A percentile compares a stretch with the other conserved stretches of the same genome.
These are phyloP conservation scores for Thaleichthys pacificus DNA, from an alignment of 2,797 vertebrate genomes.

Conservation along the genomic window DNA sequence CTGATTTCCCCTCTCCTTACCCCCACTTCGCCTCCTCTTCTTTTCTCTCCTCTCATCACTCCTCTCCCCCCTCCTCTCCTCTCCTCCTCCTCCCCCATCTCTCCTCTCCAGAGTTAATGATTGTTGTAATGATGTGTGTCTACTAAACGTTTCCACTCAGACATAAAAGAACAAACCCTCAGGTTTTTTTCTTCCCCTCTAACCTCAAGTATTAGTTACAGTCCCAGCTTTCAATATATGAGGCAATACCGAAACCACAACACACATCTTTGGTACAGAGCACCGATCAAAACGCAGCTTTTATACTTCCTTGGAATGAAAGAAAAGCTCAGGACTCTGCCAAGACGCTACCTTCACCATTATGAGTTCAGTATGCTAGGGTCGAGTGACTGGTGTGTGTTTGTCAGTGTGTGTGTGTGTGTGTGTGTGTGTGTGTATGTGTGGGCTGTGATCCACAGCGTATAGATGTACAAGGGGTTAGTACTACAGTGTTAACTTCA, in stretches of 20 bases:
- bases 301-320: slow-evolving; percentile 22
- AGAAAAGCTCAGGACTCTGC: slow-evolving; percentile 10
- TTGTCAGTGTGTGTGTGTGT: too few relatives aligned
- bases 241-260: slow-evolving; percentile 17
- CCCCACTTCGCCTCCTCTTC: too few relatives aligned
- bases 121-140: not conserved
- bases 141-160: not conserved
- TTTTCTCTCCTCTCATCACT: too few relatives aligned
- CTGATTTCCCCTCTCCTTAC: too few relatives aligned
- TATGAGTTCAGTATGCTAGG: slow-evolving; percentile 2
- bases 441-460: too few relatives aligned
- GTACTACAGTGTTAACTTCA: too few relatives aligned
- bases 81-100: too few relatives aligned
- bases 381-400: too few relatives aligned
- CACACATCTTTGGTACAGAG: slow-evolving; percentile 9
- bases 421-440: too few relatives aligned
- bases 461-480: too few relatives aligned
- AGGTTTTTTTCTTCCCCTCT: not conserved
- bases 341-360: slow-evolving; percentile 25
- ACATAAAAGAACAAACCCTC: not conserved
- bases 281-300: slow-evolving; percentile 23
- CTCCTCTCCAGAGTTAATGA: too few relatives aligned
- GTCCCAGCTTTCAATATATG: slow-evolving; percentile 24
- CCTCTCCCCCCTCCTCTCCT: too few relatives aligned
- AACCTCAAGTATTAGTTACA: slow-evolving; percentile 11